These are phyloP conservation scores for Dione juno DNA, from an alignment of 2,888 invertebrate species.

Conservation along the genomic window DNA sequence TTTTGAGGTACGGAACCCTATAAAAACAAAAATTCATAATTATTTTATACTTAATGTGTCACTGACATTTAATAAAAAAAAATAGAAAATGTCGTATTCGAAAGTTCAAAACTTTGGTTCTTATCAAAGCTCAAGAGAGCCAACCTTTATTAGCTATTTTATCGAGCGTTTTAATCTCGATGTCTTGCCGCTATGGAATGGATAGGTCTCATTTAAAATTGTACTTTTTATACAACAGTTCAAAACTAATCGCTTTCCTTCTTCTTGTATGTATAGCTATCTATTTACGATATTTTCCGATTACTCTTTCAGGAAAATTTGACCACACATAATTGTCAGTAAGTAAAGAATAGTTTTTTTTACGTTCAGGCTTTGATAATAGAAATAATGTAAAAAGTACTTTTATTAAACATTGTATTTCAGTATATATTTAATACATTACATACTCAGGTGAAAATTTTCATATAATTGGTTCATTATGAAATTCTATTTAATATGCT, in stretches of 20 bases:
- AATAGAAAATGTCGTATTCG: constrained; percentile 33
- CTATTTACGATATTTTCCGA: not conserved
- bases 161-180: constrained; percentile 48
- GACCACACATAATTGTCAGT: not conserved
- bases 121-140: constrained; percentile 46
- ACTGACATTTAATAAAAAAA: constrained; percentile 35
- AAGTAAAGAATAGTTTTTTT: not conserved
- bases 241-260: constrained; percentile 36
- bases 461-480: constrained; percentile 44
- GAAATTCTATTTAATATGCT: constrained; percentile 45
- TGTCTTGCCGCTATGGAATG: constrained; percentile 43
- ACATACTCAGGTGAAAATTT: constrained; percentile 23
- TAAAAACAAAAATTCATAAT: not conserved
- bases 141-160: constrained; percentile 48
- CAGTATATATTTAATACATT: constrained; percentile 1
- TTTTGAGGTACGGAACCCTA: too few relatives aligned
- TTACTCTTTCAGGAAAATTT: not conserved
- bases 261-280: constrained; percentile 21
- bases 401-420: too few relatives aligned
- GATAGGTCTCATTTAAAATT: constrained; percentile 43
- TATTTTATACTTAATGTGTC: constrained; percentile 4
- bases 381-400: not conserved
- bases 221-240: constrained; percentile 39
- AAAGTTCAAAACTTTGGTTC: constrained; percentile 44
- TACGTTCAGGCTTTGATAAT: not conserved